Evolutionary conservation across 2,113 vertebrate genomes (phyloP), one percentile per base, ranked within the genome.

Genomic region (Pelusios castaneus): DNA sequence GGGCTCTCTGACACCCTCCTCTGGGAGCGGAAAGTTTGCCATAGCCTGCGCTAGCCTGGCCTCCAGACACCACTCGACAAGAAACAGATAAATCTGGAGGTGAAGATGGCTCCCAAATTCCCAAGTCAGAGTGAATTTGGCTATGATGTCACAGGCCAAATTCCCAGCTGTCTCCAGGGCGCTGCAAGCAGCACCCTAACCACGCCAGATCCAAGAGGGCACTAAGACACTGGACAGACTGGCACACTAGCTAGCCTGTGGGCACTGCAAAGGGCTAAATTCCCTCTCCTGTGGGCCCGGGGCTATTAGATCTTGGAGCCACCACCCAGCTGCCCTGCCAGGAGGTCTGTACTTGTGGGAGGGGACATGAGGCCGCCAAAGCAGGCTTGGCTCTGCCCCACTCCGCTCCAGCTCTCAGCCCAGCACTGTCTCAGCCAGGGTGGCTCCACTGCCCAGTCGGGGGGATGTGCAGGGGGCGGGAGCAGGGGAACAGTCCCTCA

Each of bases 161-260:
- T 51, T 0, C 47, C 38, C 12, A 80, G 78, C 31, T 31, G 47
- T 14, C 56, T 7, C 41, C 1, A 1, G 45, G 24, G 2, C 3
- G 24, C 4, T 19, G 14, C 43, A 1, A 47, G 55, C 41, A 3
- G 41, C 1, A 16, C 14, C 70, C 3, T 2, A 1, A 9, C 16
- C 0, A 10, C 82, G 63, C 34, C 47, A 1, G 34, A 17, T 22
- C 49, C 8, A 73, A 19, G 16, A 58, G 43, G 27, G 60, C 2
- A 4, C 0, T 0, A 43, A 34, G 27, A 16, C 51, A 47, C 2
- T 21, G 7, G 24, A 63, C 60, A 82, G 41, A 21, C 9, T 0
- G 13, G 47, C 6, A 2, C 67, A 70, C 45, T 41, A 29, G 4
- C 0, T 0, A 7, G 80, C 43, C 6, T 54, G 67, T 10, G 0